Evolutionary conservation across 2,888 invertebrate species (phyloP).

Genomic region (Leptinotarsa peninsularis): DNA sequence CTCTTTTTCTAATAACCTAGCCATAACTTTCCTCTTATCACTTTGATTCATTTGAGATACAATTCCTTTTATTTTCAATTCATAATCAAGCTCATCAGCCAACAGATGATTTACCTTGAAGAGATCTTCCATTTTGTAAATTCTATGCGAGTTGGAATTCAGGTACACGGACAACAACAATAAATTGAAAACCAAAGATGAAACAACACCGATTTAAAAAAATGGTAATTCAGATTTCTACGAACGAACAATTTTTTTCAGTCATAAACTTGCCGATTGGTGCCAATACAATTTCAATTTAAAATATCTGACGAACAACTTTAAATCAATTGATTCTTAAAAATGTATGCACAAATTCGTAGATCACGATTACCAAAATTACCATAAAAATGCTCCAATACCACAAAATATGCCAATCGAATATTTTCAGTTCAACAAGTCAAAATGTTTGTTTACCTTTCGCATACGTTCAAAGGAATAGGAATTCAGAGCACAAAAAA

Average conservation of each 20-base stretch:
- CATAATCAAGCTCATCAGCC: slow-evolving; percentile 8
- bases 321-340: neutral
- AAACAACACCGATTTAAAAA: neutral
- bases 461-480: neutral
- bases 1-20: slow-evolving; percentile 13
- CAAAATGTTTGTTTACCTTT: neutral
- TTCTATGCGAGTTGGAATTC: neutral
- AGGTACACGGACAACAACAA: neutral
- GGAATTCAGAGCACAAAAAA: neutral
- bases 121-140: neutral
- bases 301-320: neutral
- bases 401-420: neutral
- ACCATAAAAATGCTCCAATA: neutral
- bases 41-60: slow-evolving; percentile 12
- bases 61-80: slow-evolving; percentile 11
- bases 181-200: neutral
- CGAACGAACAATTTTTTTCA: neutral
- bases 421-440: slow-evolving; percentile 5
- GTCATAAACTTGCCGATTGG: neutral
- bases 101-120: slow-evolving; percentile 15
- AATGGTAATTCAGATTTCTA: neutral
- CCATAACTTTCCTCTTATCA: slow-evolving; percentile 19
- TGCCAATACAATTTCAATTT: neutral
- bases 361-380: neutral
- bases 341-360: neutral